phyloP scores from a whole-genome alignment of 1,140 invertebrate species.

The Diabrotica undecimpunctata region DNA sequence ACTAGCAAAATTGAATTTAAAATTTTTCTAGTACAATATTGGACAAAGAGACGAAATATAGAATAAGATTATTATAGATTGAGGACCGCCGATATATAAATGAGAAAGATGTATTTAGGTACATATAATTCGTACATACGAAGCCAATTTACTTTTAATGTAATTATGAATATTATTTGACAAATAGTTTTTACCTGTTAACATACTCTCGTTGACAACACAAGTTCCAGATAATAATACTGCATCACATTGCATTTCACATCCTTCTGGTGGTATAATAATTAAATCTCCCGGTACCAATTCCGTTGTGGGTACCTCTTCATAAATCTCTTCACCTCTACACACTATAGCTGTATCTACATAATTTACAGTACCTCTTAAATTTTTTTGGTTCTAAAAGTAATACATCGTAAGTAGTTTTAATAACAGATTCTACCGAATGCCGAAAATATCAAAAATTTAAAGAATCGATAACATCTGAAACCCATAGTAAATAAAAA shows the following conservation, averaged over 20 bases:
- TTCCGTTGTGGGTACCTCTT: slow-evolving; percentile 51
- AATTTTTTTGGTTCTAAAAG: slow-evolving; percentile 67
- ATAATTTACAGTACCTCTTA: slow-evolving; percentile 66
- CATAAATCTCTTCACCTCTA: slow-evolving; percentile 35
- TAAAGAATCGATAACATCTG: too few species aligned
- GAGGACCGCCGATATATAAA: too few species aligned
- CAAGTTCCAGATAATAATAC: slow-evolving; percentile 83
- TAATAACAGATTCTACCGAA: not conserved
- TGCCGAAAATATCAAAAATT: not conserved
- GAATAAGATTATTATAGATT: too few species aligned
- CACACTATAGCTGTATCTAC: slow-evolving; percentile 59
- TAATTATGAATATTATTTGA: too few species aligned
- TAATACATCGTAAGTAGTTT: not conserved
- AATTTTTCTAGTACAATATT: too few species aligned
- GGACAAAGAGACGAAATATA: too few species aligned
- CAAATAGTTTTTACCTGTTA: slow-evolving; percentile 66
- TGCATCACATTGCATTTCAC: slow-evolving; percentile 86
- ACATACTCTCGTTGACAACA: slow-evolving; percentile 94
- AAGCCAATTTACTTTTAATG: too few species aligned
- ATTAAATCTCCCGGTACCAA: slow-evolving; percentile 94
- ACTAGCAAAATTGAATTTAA: too few species aligned
- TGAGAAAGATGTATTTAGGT: too few species aligned
- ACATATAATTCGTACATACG: too few species aligned
- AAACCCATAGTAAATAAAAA: too few species aligned
- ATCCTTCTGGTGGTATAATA: slow-evolving; percentile 78